Conservation (phyloP, 2,113 vertebrate species). For the Athene cunicularia region DNA sequence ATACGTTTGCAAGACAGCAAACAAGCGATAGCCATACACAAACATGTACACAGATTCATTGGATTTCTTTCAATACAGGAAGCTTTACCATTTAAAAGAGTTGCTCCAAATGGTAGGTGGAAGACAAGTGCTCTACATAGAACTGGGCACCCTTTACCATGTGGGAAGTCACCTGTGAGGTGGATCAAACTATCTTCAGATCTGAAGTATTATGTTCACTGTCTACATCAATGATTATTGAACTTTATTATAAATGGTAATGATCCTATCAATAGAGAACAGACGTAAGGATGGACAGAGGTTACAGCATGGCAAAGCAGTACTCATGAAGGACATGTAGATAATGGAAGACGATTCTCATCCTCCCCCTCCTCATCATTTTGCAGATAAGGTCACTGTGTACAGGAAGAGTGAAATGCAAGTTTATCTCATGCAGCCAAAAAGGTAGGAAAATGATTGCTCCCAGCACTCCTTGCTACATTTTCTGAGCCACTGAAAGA, state of each 20-base stretch:
- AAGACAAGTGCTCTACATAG: background rate
- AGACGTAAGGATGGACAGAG: background rate
- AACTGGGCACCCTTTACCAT: background rate
- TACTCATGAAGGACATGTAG: background rate
- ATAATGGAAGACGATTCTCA: background rate
- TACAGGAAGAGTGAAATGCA: background rate
- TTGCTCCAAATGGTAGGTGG: background rate
- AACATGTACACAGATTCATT: background rate
- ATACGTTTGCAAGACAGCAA: background rate
- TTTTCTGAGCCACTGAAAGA: background rate
- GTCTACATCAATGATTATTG: background rate
- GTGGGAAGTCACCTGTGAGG: background rate
- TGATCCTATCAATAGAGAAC: background rate
- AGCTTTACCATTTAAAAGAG: background rate
- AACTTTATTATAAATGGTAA: background rate
- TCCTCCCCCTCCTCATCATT: background rate
- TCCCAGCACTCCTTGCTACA: background rate
- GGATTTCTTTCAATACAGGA: background rate
- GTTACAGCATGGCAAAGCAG: background rate
- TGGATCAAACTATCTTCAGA: background rate
- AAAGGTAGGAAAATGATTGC: background rate
- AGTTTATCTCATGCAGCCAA: background rate
- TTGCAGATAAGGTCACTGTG: background rate
- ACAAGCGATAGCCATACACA: background rate
- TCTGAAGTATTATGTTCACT: background rate